These are phyloP conservation scores for Xylocampa areola DNA, from an alignment of 2,888 invertebrate genomes.

Conservation along the genomic window DNA sequence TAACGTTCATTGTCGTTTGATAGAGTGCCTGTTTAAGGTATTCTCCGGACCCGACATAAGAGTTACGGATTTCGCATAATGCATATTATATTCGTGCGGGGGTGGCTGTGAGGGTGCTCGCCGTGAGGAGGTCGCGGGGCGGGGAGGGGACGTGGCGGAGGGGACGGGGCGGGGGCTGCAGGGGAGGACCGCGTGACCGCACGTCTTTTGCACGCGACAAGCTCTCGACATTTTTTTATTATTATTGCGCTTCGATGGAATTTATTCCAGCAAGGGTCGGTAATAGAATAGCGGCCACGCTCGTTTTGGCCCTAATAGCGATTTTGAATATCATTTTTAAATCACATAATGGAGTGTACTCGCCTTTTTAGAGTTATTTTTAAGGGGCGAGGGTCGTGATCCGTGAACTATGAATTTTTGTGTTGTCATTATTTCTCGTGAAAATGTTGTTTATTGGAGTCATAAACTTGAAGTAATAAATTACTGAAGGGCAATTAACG, in stretches of 20 bases:
- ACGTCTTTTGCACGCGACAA: conserved; percentile 89
- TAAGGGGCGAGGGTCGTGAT: conserved; percentile 66
- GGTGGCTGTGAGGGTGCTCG: conserved; percentile 68
- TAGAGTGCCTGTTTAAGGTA: conserved; percentile 73
- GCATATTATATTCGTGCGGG: conserved; percentile 87
- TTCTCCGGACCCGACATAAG: conserved; percentile 83
- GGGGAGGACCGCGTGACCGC: conserved; percentile 81
- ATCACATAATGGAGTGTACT: conserved; percentile 86
- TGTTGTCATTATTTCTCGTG: conserved; percentile 50
- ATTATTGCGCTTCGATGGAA: conserved; percentile 89
- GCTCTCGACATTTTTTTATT: conserved; percentile 89
- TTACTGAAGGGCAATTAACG: conserved; percentile 25
- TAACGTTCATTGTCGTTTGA: conserved; percentile 55
- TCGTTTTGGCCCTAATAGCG: conserved; percentile 78
- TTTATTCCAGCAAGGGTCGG: conserved; percentile 83
- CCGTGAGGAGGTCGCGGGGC: conserved; percentile 61
- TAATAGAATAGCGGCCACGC: conserved; percentile 82
- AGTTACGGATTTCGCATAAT: conserved; percentile 90
- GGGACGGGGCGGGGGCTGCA: conserved; percentile 58
- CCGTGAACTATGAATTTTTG: conserved; percentile 57
- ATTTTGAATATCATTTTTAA: conserved; percentile 89
- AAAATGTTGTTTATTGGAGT: conserved; percentile 19
- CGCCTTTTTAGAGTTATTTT: conserved; percentile 82
- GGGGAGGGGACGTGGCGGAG: conserved; percentile 60
- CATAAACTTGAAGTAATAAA: conserved; percentile 20